Evolutionary conservation across 1,140 invertebrate species (phyloP), one percentile per base, ranked within the genome.

Genomic region (Temnothorax longispinosus): DNA sequence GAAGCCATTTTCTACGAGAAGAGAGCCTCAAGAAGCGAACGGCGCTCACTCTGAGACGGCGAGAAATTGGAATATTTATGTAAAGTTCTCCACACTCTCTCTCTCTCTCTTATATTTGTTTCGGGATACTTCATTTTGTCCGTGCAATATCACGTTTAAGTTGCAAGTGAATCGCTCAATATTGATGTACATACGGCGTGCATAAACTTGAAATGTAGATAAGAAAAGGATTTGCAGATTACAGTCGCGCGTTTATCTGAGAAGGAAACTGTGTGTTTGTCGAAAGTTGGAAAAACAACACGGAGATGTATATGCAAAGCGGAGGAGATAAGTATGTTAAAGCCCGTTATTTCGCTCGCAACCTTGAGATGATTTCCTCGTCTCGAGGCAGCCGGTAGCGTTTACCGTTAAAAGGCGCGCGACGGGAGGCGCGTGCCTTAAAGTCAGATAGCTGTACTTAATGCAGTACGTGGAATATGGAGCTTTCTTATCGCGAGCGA

Each of bases 251-350:
- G 44, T 8, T 3, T 50, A 65, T 18, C 56, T 47, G 27, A 32
- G 7, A 47, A 64, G 47, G 32, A n/a, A 35, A 65, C 6, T 18
- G 60, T 15, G 38, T 27, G 27, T 78, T 65, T 47, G 18, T 65
- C 3, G 13, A 21, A 64, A 32, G 15, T 7, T 3, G 35, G 21
- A 44, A 47, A 77, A 35, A 64, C 5, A 27, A 6, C 38, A 6
- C 38, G 18, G n/a, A n/a, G 21, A 78, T 7, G 15, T 62, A 62
- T 62, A 62, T 77, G 44, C 58, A 64, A 75, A 77, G 7, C 27
- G 76, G 11, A 10, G 6, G 21, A 47, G 56, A 77, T 64, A 77
- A 77, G 44, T 50, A 78, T 65, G 41, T 64, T 78, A 65, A 77
- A 64, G 27, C 18, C 41, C 44, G 41, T 47, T 65, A 78, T 47